Base-by-base conservation (phyloP, 2,113 vertebrate species). In the Zosterops hypoxanthus region DNA sequence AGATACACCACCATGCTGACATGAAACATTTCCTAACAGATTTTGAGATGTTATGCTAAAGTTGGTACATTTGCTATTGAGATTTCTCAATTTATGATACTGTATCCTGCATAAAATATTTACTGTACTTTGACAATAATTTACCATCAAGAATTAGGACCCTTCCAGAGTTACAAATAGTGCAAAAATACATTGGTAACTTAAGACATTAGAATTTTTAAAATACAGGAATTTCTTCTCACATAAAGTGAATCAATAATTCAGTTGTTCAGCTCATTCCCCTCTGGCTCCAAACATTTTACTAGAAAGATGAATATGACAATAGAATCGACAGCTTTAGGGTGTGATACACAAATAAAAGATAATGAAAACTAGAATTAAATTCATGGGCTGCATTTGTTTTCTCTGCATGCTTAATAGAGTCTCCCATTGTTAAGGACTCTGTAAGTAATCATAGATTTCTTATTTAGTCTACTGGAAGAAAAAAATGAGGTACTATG, bases 391-490 rank as follows among this genome's bases (percentile, higher is more conserved):
- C 79, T 95, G 82, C 56, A 91, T 96, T 97, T 95, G 88, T 97
- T 97, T 97, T 97, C 94, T 95, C 92, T 97, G 92, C 87, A 84
- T 95, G 87, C 68, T 94, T 96, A 97, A 95, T 94, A 64, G 56
- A 64, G 78, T 96, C 91, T 97, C 91, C 75, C 59, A 94, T 96
- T 96, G 92, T 91, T 96, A 90, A 90, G 94, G 92, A 97, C 92
- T 97, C 88, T 96, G 79, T 97, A 97, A 97, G 95, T 97, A 97
- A 98, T 95, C 92, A 96, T 89, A 97, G 92, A 97, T 95, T 97
- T 93, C 75, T 92, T 92, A 90, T 94, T 96, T 85, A 91, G 81
- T 90, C 91, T 92, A 89, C 78, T 82, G 88, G 76, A 98, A 97
- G 91, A 86, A 96, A 94, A 83, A 83, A 95, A 63, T 72, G 42